These are phyloP conservation scores for Typhlichthys subterraneus DNA, from an alignment of 2,797 vertebrate genomes.

Conservation along the genomic window DNA sequence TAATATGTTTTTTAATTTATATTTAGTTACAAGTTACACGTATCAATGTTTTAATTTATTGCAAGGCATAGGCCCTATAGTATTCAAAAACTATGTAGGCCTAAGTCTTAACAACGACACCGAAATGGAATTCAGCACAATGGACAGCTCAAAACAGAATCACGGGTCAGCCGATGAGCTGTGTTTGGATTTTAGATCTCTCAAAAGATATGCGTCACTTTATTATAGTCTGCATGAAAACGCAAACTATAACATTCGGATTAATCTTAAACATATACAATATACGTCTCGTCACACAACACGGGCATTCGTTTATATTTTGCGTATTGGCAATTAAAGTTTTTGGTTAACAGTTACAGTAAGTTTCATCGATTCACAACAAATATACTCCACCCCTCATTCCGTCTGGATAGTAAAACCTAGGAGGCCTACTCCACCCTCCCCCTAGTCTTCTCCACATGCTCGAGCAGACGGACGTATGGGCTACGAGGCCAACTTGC, in stretches of 20 bases:
- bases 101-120: neutral
- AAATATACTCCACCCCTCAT: slow-evolving; percentile 33
- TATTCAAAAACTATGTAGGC: no score
- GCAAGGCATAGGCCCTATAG: no score
- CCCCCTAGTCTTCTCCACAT: slow-evolving; percentile 12
- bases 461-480: slow-evolving; percentile 27
- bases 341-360: slow-evolving; percentile 44
- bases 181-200: no score
- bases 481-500: slow-evolving; percentile 56
- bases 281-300: neutral
- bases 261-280: no score
- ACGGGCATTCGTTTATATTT: slow-evolving; percentile 3
- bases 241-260: neutral
- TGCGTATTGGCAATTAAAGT: slow-evolving; percentile 31
- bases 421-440: slow-evolving; percentile 30
- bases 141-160: slow-evolving; percentile 47
- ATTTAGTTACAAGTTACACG: neutral
- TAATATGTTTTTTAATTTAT: neutral
- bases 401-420: slow-evolving; percentile 14
- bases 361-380: slow-evolving; percentile 62
- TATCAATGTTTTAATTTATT: no score
- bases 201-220: no score
- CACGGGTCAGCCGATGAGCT: slow-evolving; percentile 4
- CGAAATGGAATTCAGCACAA: slow-evolving; percentile 57
- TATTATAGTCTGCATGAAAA: neutral